These are phyloP conservation scores for Aethina tumida DNA, from an alignment of 1,140 invertebrate genomes.

Conservation along the genomic window DNA sequence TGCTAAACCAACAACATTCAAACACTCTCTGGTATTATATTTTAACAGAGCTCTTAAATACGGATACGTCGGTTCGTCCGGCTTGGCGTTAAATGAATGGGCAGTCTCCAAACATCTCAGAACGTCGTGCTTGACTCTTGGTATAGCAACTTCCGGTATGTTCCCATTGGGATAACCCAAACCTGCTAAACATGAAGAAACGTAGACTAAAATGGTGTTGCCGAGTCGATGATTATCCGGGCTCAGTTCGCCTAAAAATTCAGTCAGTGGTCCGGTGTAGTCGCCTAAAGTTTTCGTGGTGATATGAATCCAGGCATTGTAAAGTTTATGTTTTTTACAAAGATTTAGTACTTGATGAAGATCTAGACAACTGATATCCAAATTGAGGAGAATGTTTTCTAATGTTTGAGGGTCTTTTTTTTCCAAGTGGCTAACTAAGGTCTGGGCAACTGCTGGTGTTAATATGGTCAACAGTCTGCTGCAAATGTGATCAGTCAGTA, in stretches of 20 bases:
- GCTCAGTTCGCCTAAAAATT: conserved; percentile 50
- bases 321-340: conserved; percentile 68
- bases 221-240: conserved; percentile 53
- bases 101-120: conserved; percentile 48
- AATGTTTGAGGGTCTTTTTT: conserved; percentile 49
- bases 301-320: conserved; percentile 82
- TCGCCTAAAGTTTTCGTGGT: conserved; percentile 79
- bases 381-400: conserved; percentile 70
- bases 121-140: conserved; percentile 69
- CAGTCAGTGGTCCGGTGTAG: conserved; percentile 74
- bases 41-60: conserved; percentile 69
- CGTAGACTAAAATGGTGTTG: conserved; percentile 86
- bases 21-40: conserved; percentile 81
- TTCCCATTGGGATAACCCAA: conserved; percentile 81
- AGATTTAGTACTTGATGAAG: conserved; percentile 77
- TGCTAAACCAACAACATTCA: conserved; percentile 81
- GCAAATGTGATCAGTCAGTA: conserved; percentile 41
- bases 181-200: conserved; percentile 88
- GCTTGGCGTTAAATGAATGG: conserved; percentile 56
- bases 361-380: conserved; percentile 78
- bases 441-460: conserved; percentile 57
- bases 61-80: conserved; percentile 64
- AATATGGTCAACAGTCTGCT: conserved; percentile 36
- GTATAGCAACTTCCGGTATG: conserved; percentile 58
- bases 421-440: conserved; percentile 52